phyloP scores from a whole-genome alignment of 2,797 vertebrate species.

The Falco columbarius region DNA sequence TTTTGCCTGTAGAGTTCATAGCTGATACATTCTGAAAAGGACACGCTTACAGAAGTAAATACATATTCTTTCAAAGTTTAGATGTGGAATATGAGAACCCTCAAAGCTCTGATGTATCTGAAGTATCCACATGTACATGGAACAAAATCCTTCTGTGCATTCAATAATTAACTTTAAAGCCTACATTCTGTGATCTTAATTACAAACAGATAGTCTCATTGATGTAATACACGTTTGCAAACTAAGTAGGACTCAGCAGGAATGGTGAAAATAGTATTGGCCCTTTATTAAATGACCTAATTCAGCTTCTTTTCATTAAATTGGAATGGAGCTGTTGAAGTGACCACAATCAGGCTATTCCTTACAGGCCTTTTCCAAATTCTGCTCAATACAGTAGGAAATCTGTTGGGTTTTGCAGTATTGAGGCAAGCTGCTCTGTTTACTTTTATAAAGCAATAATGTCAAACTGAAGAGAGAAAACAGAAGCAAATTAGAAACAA shows the following conservation, averaged over 20 bases:
- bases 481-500: background rate
- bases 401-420: background rate
- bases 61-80: background rate
- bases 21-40: background rate
- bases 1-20: background rate
- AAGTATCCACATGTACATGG: background rate
- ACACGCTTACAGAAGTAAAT: background rate
- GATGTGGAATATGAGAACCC: background rate
- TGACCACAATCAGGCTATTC: background rate
- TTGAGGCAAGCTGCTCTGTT: background rate
- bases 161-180: background rate
- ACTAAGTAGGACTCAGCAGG: background rate
- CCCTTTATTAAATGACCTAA: background rate
- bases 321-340: background rate
- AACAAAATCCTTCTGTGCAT: background rate
- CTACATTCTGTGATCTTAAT: background rate
- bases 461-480: background rate
- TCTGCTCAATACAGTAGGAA: background rate
- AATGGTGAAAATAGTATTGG: background rate
- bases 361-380: background rate
- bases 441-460: background rate
- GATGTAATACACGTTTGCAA: background rate
- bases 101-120: background rate
- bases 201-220: background rate
- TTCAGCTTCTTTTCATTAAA: constrained; percentile 1